Evolutionary conservation across 2,888 invertebrate species (phyloP), one percentile per base, ranked within the genome.

Genomic region (Melieria omissa): DNA sequence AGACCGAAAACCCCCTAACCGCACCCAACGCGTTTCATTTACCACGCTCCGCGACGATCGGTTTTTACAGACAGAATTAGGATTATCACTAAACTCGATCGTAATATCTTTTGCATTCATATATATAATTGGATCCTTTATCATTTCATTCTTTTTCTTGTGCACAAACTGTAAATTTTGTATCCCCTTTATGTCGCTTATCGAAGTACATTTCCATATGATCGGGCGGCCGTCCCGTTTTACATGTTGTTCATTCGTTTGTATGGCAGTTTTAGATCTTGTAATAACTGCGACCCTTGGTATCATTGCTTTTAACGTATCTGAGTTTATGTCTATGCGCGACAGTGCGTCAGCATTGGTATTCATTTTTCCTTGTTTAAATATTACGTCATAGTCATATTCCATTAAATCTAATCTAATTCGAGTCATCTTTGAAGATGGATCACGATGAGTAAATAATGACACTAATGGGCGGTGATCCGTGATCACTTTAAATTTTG

Each of bases 401-500:
- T 71, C 71, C 1, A 62, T 46, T 6, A 71, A 46, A 42, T 71
- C 54, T 4, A 62, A 45, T 54, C 65, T 71, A 12, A 71, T 71
- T 45, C 61, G 65, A 1, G 60, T 65, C 4, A 71, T n/a, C 16
- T 61, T 61, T 3, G 60, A 60, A 6, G 42, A 44, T 5, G 45
- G 62, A 44, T 62, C 45, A 29, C 29, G 29, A 49, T 49, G 49
- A 3, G 49, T 49, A 49, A 49, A 49, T 2, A 49, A 12, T 49
- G 49, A 49, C 49, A 12, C 49, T 49, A 49, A 49, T 49, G 49
- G 49, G 29, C 29, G 29, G 29, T 29, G 29, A 29, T 29, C 29
- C 29, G 29, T 29, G 29, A 29, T 29, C 29, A 29, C 29, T 29
- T 49, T 77, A 65, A 83, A 81, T 64, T 74, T 77, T 72, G 70